phyloP scores from a whole-genome alignment of 2,113 vertebrate genomes.

The Cryptomyrus ogoouensis region DNA sequence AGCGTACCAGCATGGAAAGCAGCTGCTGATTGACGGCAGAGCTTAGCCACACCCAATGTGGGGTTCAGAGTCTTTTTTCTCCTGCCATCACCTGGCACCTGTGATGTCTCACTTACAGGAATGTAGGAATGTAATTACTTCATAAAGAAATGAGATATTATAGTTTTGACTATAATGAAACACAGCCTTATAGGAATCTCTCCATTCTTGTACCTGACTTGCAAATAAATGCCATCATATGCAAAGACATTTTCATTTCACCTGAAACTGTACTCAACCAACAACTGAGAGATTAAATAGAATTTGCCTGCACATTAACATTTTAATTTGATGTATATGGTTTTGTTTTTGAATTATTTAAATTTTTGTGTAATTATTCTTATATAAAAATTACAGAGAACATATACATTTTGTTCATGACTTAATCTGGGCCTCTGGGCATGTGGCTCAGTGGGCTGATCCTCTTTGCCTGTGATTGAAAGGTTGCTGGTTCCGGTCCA shows the following conservation, averaged over 20 bases:
- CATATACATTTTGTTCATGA: neutral
- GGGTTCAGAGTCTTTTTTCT: neutral
- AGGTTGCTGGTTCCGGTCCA: neutral
- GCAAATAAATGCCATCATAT: neutral
- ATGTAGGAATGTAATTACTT: neutral
- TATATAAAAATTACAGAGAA: neutral
- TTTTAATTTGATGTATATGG: neutral
- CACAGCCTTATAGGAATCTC: neutral
- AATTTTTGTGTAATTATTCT: neutral
- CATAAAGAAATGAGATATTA: neutral
- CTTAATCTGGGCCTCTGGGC: neutral
- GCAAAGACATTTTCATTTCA: neutral
- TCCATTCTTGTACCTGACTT: neutral
- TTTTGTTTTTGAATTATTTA: neutral
- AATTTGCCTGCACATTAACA: neutral
- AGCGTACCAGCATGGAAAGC: neutral
- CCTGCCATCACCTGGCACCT: neutral
- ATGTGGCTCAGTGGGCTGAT: neutral
- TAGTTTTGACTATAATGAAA: neutral
- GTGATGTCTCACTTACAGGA: neutral
- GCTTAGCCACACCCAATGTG: neutral
- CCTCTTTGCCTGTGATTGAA: neutral
- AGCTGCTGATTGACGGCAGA: neutral
- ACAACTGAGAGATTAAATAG: neutral
- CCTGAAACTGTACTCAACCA: neutral